phyloP scores from a whole-genome alignment of 1,140 invertebrate species.

The Panulirus ornatus region DNA sequence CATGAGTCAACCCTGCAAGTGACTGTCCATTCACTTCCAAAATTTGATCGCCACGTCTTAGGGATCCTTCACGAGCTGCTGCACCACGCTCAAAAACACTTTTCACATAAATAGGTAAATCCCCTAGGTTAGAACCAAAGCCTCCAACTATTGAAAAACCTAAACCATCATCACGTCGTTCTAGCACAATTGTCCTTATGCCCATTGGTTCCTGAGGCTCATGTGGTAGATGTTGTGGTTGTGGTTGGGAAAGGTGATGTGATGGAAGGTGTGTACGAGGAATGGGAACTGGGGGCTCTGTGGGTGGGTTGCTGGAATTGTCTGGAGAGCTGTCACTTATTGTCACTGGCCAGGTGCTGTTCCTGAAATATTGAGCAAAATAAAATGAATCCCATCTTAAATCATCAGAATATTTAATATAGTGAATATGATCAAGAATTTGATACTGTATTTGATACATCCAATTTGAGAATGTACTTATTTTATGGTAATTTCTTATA shows the following conservation, averaged over 20 bases:
- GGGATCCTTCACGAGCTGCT: constrained; percentile 83
- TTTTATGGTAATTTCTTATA: too few species aligned
- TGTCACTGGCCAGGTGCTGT: constrained; percentile 73
- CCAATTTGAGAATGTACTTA: too few species aligned
- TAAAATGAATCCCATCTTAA: too few species aligned
- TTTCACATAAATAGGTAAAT: constrained; percentile 90
- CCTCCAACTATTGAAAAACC: constrained; percentile 91
- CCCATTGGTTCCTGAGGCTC: constrained; percentile 61
- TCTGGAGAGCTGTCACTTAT: constrained; percentile 65
- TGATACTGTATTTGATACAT: too few species aligned
- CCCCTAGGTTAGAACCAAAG: constrained; percentile 85
- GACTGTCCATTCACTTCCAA: constrained; percentile 80
- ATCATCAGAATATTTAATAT: too few species aligned
- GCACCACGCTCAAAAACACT: constrained; percentile 89
- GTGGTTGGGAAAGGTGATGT: constrained; percentile 62
- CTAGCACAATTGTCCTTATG: constrained; percentile 81
- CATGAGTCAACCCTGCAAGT: constrained; percentile 82
- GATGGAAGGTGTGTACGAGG: constrained; percentile 55
- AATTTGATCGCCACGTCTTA: constrained; percentile 84
- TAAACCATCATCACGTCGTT: constrained; percentile 86
- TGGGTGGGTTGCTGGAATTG: constrained; percentile 37
- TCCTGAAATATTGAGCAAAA: constrained; percentile 29
- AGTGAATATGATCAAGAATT: too few species aligned
- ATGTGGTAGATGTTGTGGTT: constrained; percentile 70
- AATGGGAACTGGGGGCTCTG: constrained; percentile 61